Conservation (phyloP, 2,113 vertebrate genomes). For the Struthidea cinerea region DNA sequence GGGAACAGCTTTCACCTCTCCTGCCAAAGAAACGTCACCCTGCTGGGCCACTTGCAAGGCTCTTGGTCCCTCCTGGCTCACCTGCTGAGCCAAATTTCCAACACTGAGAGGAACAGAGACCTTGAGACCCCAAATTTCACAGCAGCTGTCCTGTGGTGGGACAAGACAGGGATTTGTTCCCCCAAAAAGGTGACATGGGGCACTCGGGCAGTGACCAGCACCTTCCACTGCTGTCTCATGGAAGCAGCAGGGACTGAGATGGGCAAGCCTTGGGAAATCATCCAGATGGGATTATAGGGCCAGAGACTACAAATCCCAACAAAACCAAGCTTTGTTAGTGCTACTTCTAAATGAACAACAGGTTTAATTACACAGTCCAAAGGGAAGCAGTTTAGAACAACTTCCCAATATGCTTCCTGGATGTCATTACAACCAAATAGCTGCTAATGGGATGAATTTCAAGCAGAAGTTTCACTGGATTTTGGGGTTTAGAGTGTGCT, state of each 20-base stretch:
- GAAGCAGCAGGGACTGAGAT: background rate
- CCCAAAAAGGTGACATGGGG: background rate
- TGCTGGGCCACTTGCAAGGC: background rate
- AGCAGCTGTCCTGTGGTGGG: background rate
- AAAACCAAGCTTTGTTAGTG: background rate
- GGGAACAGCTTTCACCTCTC: background rate
- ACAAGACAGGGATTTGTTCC: background rate
- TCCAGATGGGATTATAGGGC: background rate
- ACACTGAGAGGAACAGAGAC: background rate
- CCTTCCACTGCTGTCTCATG: background rate
- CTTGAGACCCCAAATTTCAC: background rate
- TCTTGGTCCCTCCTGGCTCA: background rate
- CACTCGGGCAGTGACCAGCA: fast-evolving
- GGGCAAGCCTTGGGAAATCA: background rate
- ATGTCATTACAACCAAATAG: background rate
- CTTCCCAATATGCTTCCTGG: background rate
- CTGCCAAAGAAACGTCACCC: background rate
- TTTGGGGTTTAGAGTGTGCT: background rate
- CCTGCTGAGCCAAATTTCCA: background rate
- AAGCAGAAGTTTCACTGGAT: background rate
- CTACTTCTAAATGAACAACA: background rate
- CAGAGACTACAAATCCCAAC: background rate
- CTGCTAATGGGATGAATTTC: background rate
- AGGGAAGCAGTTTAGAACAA: background rate
- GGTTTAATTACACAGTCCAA: background rate